Base-by-base conservation (phyloP, 2,113 vertebrate species). In the Saguinus imperator region DNA sequence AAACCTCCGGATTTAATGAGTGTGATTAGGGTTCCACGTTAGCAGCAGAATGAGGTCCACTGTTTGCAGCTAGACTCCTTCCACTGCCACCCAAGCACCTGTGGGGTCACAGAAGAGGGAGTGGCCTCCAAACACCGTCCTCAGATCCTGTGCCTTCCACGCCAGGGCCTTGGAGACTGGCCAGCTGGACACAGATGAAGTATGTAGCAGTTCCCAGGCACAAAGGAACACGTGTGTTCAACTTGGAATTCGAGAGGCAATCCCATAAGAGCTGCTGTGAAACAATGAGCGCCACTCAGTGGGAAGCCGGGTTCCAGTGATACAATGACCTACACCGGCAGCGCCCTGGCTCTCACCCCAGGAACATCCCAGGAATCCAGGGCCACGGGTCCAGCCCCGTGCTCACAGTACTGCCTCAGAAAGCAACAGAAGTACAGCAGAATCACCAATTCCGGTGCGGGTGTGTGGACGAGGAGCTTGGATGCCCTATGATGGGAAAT, bases 401-500 rank as follows among this genome's bases (percentile, higher is more conserved):
- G 0, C 48, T 37, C 27, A 8, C 35, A 1, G 23, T 0, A 4
- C 5, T 1, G 55, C 52, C 43, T 70, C 1, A 40, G 80, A 50
- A 18, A 21, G 32, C 32, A 6, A 8, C 57, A 4, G 1, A 11
- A 27, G 35, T 25, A 17, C 10, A 8, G 18, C 13, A 0, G 4
- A 5, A 0, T 0, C 2, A 3, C 83, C 52, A 16, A 0, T 1
- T 10, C 55, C 40, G 27, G 10, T 0, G n/a, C 9, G 14, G 20
- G 64, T 9, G 35, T 5, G 21, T 7, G 14, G 4, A 35, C 5
- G 29, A n/a, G 79, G 58, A 48, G 4, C 32, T 0, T 29, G 1
- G 58, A 20, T 0, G 6, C 3, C 0, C 14, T 4, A 23, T 0
- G 16, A 16, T 17, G 7, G 14, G 40, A n/a, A 18, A 13, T 0